Evolutionary conservation across 2,888 invertebrate genomes (phyloP), one percentile per base, ranked within the genome.

Genomic region (Euplexia lucipara): DNA sequence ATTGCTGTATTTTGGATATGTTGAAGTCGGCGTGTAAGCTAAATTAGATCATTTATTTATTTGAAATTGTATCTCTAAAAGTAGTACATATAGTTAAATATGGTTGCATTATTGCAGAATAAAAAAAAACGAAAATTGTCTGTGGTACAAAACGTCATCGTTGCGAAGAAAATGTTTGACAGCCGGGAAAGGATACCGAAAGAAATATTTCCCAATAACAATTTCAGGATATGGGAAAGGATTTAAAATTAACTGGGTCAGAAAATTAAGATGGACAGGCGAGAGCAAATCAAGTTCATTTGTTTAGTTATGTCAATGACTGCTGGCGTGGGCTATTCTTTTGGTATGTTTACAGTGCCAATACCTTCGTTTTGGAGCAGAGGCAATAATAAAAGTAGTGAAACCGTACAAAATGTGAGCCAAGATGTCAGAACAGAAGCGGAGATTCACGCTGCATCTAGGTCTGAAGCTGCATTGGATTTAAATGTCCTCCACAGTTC

Each of bases 311-410:
- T 91, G 60, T 88, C 92, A 6, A 89, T 92, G 90, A 72, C 87
- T 8, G 83, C 90, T n/a, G 82, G 88, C 41, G 61, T 93, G 9
- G 88, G 87, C 12, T 93, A 91, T 74, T 91, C 93, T 1, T 93
- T 82, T 60, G 92, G 92, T 10, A 64, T 90, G 56, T 81, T 90
- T 54, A 78, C 84, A 42, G 14, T 81, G 47, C 83, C 86, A 0
- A 47, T 61, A 9, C 54, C 70, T 12, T 63, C 77, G 12, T 37
- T 26, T 6, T 44, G 32, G 47, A 72, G 59, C 12, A 45, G 26
- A 12, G 37, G 22, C 8, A 30, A 34, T 7, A 32, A n/a, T 10
- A n/a, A n/a, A n/a, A 70, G 32, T 10, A 16, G 6, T 20, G 5
- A 30, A 8, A 48, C 20, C 6, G 34, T 18, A 30, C 39, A 61